Evolutionary conservation across 2,113 vertebrate species (phyloP), one percentile per base, ranked within the genome.

Genomic region (Nycticebus coucang): DNA sequence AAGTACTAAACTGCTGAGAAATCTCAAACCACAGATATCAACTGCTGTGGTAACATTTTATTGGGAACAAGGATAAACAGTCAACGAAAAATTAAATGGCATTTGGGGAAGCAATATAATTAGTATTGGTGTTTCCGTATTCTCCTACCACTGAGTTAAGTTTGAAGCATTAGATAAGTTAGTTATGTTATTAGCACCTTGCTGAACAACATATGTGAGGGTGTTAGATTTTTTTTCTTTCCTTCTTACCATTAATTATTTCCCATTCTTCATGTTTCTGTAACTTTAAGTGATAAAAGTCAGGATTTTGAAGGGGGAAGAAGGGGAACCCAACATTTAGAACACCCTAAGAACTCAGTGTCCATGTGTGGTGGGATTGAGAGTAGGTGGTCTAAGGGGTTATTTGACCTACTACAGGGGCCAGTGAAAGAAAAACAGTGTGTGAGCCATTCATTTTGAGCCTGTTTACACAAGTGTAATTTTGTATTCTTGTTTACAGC

Each of bases 301-400:
- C 4, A 85, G 14, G 45, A 59, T 17, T 55, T 79, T 14, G 21
- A n/a, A 3, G 57, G 10, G 17, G 2, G 1, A 6, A 18, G 0
- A 19, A 11, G 33, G 24, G 30, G 35, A 78, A 41, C 15, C 30
- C 57, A 22, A 62, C 55, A 72, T 41, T 45, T 45, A 57, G 86
- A 66, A 92, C 85, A 62, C 33, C 55, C 24, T 57, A 33, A 72
- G 45, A 95, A 21, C 37, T 69, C 4, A 60, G 41, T 69, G 80
- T 83, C 37, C 3, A 1, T 95, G 91, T 94, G 95, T 83, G 96
- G 96, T 26, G 4, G 41, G n/a, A 22, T 2, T 69, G 78, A 95
- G 45, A 15, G 92, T 96, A 96, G 96, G 97, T 97, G 97, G 97
- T 95, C 97, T 69, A 2, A 74, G 72, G 55, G 85, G 93, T 93